phyloP scores from a whole-genome alignment of 2,888 invertebrate genomes.

The Volucella bombylans region DNA sequence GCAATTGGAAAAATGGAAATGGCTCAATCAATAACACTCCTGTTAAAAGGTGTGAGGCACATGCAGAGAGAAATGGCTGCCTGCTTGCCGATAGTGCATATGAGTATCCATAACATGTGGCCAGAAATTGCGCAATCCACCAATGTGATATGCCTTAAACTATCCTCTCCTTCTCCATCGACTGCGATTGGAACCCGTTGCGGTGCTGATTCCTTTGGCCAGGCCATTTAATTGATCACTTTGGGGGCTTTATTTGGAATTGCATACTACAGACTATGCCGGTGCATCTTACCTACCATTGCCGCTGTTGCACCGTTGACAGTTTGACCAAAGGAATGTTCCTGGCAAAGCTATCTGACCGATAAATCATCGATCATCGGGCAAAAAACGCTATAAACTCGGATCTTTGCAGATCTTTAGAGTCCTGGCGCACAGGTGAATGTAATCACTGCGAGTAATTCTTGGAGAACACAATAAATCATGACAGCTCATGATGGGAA shows the following conservation, averaged over 20 bases:
- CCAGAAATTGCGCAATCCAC: slow-evolving; percentile 63
- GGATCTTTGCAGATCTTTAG: slow-evolving; percentile 19
- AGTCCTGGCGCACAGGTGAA: slow-evolving; percentile 68
- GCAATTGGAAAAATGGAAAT: slow-evolving; percentile 74
- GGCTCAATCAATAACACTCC: slow-evolving; percentile 74
- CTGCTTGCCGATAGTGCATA: slow-evolving; percentile 27
- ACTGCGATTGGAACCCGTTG: slow-evolving; percentile 50
- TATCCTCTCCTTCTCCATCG: background rate
- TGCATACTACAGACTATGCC: slow-evolving; percentile 1
- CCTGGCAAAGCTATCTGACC: background rate
- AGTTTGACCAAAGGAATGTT: slow-evolving; percentile 53
- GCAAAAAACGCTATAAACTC: slow-evolving; percentile 33
- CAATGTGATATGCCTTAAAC: background rate
- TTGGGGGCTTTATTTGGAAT: slow-evolving; percentile 70
- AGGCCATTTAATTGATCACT: slow-evolving; percentile 69
- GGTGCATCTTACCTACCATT: slow-evolving; percentile 15
- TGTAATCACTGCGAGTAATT: slow-evolving; percentile 69
- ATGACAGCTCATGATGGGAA: slow-evolving; percentile 53
- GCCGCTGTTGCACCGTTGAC: slow-evolving; percentile 38
- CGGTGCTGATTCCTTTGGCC: slow-evolving; percentile 56
- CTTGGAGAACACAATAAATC: slow-evolving; percentile 62
- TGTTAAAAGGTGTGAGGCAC: slow-evolving; percentile 74
- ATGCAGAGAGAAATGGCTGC: slow-evolving; percentile 72
- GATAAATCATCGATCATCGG: slow-evolving; percentile 64
- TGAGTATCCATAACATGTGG: slow-evolving; percentile 52